Conservation (phyloP, 30 jellyfish, hydroid and myxozoan genomes). For the Hydra vulgaris region DNA sequence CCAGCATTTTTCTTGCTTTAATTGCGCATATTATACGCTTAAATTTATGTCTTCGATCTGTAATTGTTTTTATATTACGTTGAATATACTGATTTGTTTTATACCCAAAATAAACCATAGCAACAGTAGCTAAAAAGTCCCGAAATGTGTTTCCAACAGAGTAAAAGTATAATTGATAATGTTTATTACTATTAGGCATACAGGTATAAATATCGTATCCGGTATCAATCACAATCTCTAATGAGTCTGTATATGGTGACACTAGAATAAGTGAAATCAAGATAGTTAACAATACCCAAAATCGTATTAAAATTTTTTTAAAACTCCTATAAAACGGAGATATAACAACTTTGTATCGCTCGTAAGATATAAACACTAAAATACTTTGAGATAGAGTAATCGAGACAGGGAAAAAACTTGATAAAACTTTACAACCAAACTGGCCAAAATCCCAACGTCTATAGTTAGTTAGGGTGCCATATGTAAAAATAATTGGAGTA, state of each 20-base stretch:
- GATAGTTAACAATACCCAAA: constrained; percentile 15
- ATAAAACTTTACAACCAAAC: constrained; percentile 57
- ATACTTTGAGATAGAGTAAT: constrained; percentile 69
- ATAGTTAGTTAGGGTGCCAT: constrained; percentile 57
- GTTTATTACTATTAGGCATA: constrained; percentile 26
- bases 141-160: constrained; percentile 37
- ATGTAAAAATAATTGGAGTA: constrained; percentile 56
- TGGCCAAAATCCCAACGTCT: constrained; percentile 62
- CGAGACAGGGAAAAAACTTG: constrained; percentile 48
- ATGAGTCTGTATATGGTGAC: constrained; percentile 40
- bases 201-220: constrained; percentile 32
- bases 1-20: constrained; percentile 42
- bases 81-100: constrained; percentile 3
- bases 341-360: constrained; percentile 30
- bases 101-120: constrained; percentile 8
- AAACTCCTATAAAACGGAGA: constrained; percentile 34
- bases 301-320: constrained; percentile 6
- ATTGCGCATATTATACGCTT: constrained; percentile 3
- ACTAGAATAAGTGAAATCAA: constrained; percentile 39
- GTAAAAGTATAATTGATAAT: constrained; percentile 10
- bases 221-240: constrained; percentile 24
- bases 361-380: constrained; percentile 46
- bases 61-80: not conserved
- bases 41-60: not conserved
- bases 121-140: constrained; percentile 37